These are phyloP conservation scores for Lasioglossum baleicum DNA, from an alignment of 1,140 invertebrate genomes.

Conservation along the genomic window DNA sequence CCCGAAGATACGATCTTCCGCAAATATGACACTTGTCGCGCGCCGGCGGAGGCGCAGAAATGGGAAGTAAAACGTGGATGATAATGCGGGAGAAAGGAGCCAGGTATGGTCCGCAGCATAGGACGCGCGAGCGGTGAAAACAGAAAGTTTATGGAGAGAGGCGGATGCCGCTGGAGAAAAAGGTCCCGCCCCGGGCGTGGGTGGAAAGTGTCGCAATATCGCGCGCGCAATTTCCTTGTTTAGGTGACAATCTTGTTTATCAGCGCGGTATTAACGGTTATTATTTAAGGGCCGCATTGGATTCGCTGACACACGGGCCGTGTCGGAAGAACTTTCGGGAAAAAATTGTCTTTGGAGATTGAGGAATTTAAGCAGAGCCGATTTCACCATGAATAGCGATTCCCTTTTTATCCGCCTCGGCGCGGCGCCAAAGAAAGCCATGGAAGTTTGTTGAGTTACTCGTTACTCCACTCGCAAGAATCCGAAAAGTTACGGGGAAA, in stretches of 20 bases:
- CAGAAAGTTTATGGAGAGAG: constrained; percentile 44
- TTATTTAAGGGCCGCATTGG: constrained; percentile 14
- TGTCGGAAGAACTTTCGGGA: too few relatives aligned
- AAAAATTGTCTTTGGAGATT: neutral
- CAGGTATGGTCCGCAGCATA: neutral
- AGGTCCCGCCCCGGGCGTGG: neutral
- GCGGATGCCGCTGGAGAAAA: constrained; percentile 2
- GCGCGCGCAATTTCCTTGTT: constrained; percentile 32
- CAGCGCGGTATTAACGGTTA: constrained; percentile 26
- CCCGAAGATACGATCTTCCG: constrained; percentile 17
- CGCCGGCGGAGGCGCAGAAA: neutral
- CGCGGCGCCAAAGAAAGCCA: neutral
- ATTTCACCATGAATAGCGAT: neutral
- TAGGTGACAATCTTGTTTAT: constrained; percentile 38
- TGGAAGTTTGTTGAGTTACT: neutral
- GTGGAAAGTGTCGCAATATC: constrained; percentile 27
- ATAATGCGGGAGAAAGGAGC: constrained; percentile 17
- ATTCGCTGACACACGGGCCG: neutral
- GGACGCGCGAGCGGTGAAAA: constrained; percentile 29
- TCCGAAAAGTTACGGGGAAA: neutral
- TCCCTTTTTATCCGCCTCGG: neutral
- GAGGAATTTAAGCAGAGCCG: neutral
- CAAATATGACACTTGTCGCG: constrained; percentile 34
- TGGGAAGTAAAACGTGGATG: constrained; percentile 23
- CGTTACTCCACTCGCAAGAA: neutral